A percentile compares a stretch with the other conserved stretches of the same genome.
These are phyloP conservation scores for Dicerorhinus sumatrensis DNA, from an alignment of 2,113 vertebrate genomes.

Conservation along the genomic window DNA sequence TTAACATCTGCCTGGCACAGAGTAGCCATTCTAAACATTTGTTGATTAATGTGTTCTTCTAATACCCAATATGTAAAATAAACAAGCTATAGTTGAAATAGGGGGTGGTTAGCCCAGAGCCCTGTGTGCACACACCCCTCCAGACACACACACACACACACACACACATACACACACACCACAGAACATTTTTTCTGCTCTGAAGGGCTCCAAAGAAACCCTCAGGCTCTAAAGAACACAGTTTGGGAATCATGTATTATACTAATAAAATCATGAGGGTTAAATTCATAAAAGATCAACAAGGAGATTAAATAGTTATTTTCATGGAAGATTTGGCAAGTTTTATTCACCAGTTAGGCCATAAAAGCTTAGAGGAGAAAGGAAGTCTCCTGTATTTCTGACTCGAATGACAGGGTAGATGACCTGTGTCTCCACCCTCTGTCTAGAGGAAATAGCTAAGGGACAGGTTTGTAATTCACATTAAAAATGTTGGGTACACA, in stretches of 20 bases:
- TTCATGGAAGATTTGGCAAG: background rate
- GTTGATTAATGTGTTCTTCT: no score
- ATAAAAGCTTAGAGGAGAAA: background rate
- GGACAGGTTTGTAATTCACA: background rate
- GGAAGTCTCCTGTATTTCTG: background rate
- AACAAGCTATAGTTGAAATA: background rate
- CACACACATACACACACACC: background rate
- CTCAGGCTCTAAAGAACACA: background rate
- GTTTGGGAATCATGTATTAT: background rate
- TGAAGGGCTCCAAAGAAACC: background rate
- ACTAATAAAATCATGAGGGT: background rate
- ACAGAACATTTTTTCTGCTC: background rate
- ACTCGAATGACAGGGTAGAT: background rate
- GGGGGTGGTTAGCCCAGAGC: background rate
- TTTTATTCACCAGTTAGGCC: background rate
- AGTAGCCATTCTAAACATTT: no score
- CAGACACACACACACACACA: background rate
- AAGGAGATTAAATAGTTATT: background rate
- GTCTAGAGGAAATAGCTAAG: background rate
- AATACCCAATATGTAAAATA: background rate
- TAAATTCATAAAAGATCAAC: background rate
- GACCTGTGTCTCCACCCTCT: background rate
- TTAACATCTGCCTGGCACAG: no score
- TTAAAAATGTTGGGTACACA: background rate
- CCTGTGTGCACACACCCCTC: no score